phyloP scores from a whole-genome alignment of 1,140 invertebrate genomes.

The Chironomus striatipennis region DNA sequence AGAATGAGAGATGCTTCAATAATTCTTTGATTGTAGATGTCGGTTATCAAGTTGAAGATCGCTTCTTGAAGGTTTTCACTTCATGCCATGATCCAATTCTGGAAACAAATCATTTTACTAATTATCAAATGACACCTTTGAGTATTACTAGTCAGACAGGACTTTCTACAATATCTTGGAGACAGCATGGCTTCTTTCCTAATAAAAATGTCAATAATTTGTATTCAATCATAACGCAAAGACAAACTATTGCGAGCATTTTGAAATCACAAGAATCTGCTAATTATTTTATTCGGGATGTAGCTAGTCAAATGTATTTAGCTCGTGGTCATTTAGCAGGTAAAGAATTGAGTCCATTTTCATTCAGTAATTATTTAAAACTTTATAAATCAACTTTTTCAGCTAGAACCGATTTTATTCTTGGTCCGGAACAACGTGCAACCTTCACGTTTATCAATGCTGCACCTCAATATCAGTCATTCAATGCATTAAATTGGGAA shows the following conservation, averaged over 20 bases:
- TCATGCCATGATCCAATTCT: neutral
- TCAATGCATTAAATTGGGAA: slow-evolving; percentile 51
- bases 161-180: neutral
- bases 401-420: slow-evolving; percentile 44
- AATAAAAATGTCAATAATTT: neutral
- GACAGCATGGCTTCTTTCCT: neutral
- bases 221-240: neutral
- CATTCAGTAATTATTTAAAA: neutral
- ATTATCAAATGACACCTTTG: neutral
- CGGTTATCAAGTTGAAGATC: neutral
- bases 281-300: neutral
- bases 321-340: slow-evolving; percentile 52
- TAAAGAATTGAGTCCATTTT: slow-evolving; percentile 32
- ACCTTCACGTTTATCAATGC: slow-evolving; percentile 51
- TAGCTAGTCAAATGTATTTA: slow-evolving; percentile 31
- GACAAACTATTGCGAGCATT: neutral
- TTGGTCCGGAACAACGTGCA: slow-evolving; percentile 45
- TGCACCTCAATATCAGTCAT: slow-evolving; percentile 51
- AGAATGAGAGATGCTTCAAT: neutral
- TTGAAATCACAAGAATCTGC: neutral
- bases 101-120: neutral
- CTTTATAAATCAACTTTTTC: neutral
- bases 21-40: neutral
- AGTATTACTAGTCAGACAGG: neutral
- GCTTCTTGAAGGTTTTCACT: neutral